Base-by-base conservation (phyloP, 2,113 vertebrate genomes). In the Corvus cornix region DNA sequence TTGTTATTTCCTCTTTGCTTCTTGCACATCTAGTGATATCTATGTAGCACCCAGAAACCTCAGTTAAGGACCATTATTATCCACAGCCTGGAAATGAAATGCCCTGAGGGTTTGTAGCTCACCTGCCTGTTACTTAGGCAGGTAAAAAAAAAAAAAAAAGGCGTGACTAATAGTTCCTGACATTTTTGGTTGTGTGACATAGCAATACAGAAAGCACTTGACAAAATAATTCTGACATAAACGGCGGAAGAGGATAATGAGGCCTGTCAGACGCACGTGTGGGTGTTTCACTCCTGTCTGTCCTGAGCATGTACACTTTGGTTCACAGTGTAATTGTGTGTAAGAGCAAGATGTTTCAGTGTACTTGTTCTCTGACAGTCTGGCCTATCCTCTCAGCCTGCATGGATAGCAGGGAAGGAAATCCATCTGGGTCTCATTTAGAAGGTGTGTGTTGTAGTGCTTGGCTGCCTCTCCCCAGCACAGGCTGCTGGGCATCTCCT, bases 231-330 rank as follows among this genome's bases (percentile, higher is more conserved):
- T 84, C 81, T 55, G 35, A 9, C 19, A 2, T 24, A 31, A 64
- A 13, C 2, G 28, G 44, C 1, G 1, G 69, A 49, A 76, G 58
- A 80, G 17, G 63, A 13, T 73, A 31, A 44, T 7, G 68, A 67
- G 51, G 16, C 53, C 48, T 53, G 87, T 63, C 39, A 48, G 63
- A 10, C 1, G 4, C 37, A 15, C 0, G 0, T 31, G n/a, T 16
- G 55, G 84, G 6, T 33, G 44, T 22, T 69, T 53, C 22, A 1
- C 30, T 95, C 87, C n/a, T 66, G 55, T 18, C 43, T 89, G 41
- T 27, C 55, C 68, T 12, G 30, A 39, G n/a, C 20, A 7, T 13
- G 58, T 18, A 15, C 1, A 0, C 14, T 73, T 37, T 2, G 4
- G 24, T 41, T 77, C 58, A 49, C 16, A 13, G 20, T 7, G 28